These are phyloP conservation scores for Sebastes iracundus DNA, from an alignment of 2,797 vertebrate genomes.

Conservation along the genomic window DNA sequence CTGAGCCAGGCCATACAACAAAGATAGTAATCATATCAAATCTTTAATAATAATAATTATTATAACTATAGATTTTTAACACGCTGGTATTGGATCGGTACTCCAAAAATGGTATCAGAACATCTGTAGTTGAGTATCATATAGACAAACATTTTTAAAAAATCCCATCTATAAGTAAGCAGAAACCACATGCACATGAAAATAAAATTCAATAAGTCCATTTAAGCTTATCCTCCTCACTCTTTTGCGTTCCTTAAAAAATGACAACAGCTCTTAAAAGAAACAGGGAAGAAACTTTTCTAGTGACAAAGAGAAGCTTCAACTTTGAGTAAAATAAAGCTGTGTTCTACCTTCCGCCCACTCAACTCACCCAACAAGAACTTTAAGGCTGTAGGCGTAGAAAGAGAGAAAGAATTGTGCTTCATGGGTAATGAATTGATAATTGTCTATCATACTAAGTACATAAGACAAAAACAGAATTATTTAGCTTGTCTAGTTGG, in stretches of 20 bases:
- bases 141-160: no score
- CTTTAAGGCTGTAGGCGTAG: slow-evolving; percentile 51
- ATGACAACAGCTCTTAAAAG: background rate
- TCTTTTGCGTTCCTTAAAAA: background rate
- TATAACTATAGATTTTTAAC: no score
- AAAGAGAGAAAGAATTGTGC: slow-evolving; percentile 30
- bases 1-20: no score
- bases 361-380: slow-evolving; percentile 49
- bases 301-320: slow-evolving; percentile 34
- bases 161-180: background rate
- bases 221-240: background rate
- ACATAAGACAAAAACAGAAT: slow-evolving; percentile 60
- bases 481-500: slow-evolving; percentile 52
- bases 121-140: no score
- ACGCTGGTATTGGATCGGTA: no score
- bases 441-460: slow-evolving; percentile 61
- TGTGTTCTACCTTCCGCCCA: slow-evolving; percentile 59
- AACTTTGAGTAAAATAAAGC: slow-evolving; percentile 35
- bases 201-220: background rate
- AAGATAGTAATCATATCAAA: no score
- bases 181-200: background rate
- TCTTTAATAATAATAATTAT: no score
- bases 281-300: slow-evolving; percentile 19
- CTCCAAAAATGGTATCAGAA: no score
- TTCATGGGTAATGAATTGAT: slow-evolving; percentile 63